Conservation (phyloP, 2,797 vertebrate species). For the Cephalopachus bancanus region DNA sequence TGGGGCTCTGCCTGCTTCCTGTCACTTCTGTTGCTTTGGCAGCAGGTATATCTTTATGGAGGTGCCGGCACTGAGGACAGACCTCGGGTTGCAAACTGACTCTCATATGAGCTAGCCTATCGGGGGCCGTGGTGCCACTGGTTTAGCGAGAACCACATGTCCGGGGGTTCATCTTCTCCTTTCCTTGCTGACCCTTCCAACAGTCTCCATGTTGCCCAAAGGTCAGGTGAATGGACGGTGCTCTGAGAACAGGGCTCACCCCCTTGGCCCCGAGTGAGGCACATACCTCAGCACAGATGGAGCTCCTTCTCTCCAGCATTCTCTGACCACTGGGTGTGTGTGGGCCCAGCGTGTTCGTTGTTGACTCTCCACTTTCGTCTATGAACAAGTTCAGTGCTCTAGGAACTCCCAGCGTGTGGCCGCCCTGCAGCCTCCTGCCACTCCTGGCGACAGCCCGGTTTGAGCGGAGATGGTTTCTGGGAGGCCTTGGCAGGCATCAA, state of each 20-base stretch:
- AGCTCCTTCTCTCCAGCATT: background rate
- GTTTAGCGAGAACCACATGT: background rate
- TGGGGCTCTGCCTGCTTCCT: background rate
- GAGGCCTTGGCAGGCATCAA: background rate
- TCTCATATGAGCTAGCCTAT: background rate
- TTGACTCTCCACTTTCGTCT: conserved; percentile 1
- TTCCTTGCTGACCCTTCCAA: conserved; percentile 44
- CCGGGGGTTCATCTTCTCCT: conserved; percentile 14
- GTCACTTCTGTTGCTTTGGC: background rate
- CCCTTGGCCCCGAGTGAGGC: fast-evolving
- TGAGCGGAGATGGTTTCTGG: background rate
- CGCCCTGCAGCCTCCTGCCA: background rate
- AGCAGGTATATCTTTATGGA: background rate
- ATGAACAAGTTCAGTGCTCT: background rate
- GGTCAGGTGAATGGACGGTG: background rate
- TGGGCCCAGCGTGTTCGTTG: conserved; percentile 45
- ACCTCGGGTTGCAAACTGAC: background rate
- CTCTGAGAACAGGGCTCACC: background rate
- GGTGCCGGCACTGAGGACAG: background rate
- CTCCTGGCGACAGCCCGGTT: conserved; percentile 43
- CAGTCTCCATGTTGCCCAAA: background rate
- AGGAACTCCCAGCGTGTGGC: background rate
- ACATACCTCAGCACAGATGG: background rate
- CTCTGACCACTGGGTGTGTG: fast-evolving
- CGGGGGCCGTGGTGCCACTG: background rate